Evolutionary conservation across 2,113 vertebrate species (phyloP).

Genomic region (Lathamus discolor): DNA sequence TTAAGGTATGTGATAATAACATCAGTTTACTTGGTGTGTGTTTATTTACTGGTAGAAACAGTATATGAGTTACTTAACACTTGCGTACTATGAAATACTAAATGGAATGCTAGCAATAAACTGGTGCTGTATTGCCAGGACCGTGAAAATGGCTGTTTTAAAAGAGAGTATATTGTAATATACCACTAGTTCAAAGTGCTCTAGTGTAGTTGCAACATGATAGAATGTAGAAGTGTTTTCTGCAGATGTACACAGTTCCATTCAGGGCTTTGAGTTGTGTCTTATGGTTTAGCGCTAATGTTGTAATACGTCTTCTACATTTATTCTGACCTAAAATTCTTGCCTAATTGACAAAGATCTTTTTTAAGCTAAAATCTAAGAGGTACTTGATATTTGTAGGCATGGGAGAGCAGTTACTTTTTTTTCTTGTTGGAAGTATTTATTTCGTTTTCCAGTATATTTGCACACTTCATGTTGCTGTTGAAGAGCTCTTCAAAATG

Average conservation of each 20-base stretch:
- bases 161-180: conserved; percentile 5
- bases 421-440: conserved; percentile 13
- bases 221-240: neutral
- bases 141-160: conserved; percentile 27
- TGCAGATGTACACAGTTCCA: neutral
- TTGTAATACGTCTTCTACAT: neutral
- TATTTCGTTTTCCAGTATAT: conserved; percentile 42
- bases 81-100: conserved; percentile 1
- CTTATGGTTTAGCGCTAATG: neutral
- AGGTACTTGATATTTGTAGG: conserved; percentile 9
- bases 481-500: conserved; percentile 20
- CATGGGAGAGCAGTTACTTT: neutral
- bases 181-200: neutral
- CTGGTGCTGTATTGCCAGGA: conserved; percentile 4
- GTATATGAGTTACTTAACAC: neutral
- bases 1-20: conserved; percentile 45
- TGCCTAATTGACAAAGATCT: neutral
- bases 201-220: neutral
- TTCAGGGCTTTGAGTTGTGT: neutral
- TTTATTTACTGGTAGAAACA: conserved; percentile 30
- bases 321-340: neutral
- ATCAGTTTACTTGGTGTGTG: conserved; percentile 56
- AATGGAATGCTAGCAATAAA: conserved; percentile 42
- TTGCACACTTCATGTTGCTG: conserved; percentile 16
- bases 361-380: neutral